Evolutionary conservation across 2,888 invertebrate species (phyloP).

Genomic region (Caradrina clavipalpis): DNA sequence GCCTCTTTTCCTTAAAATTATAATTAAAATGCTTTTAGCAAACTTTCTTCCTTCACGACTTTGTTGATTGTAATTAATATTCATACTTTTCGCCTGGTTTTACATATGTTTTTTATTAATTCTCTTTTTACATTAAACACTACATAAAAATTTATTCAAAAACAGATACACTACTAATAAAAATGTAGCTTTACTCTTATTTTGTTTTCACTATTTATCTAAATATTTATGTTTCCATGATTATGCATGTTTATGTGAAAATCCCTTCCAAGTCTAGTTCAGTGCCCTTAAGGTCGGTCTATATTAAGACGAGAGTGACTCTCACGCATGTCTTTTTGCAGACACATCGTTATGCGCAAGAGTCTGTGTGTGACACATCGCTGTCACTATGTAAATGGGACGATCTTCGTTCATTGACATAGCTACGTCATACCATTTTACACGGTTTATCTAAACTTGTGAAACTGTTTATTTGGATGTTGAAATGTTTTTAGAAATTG

Average conservation of each 20-base stretch:
- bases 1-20: conserved; percentile 20
- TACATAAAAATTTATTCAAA: background rate
- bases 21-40: conserved; percentile 44
- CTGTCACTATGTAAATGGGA: conserved; percentile 37
- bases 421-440: conserved; percentile 26
- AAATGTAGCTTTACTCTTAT: background rate
- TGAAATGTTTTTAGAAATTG: conserved; percentile 33
- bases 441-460: conserved; percentile 34
- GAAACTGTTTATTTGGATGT: conserved; percentile 45
- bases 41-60: conserved; percentile 32
- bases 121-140: background rate
- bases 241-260: background rate
- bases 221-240: background rate
- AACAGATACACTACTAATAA: background rate
- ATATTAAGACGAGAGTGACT: conserved; percentile 39
- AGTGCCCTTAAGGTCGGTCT: conserved; percentile 53
- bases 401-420: conserved; percentile 49
- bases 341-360: conserved; percentile 6
- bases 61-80: conserved; percentile 32
- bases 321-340: conserved; percentile 20
- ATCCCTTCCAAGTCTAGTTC: conserved; percentile 42
- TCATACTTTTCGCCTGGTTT: conserved; percentile 19
- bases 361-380: conserved; percentile 31
- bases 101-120: conserved; percentile 14
- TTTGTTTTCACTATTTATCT: background rate